Percentiles rank a stretch among this genome's conserved stretches.
phyloP scores from a whole-genome alignment of 2,888 invertebrate genomes.

The Agriotes lineatus region DNA sequence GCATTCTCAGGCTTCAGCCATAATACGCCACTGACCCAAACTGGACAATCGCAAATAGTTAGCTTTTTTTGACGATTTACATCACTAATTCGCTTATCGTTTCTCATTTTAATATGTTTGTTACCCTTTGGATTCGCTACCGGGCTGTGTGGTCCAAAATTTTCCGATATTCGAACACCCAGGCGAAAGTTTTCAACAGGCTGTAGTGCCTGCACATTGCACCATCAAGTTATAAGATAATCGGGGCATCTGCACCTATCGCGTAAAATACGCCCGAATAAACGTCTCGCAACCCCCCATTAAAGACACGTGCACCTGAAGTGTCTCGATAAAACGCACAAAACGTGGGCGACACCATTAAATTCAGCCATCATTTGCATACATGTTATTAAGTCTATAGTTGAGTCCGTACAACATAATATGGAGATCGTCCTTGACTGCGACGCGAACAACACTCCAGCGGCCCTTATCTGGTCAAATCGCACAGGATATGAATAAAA shows the following conservation, averaged over 20 bases:
- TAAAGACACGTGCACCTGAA: slow-evolving; percentile 32
- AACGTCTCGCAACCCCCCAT: slow-evolving; percentile 15
- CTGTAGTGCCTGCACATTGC: too few species aligned
- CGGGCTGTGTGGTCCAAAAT: not conserved
- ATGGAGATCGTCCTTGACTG: slow-evolving; percentile 45
- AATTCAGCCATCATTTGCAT: slow-evolving; percentile 45
- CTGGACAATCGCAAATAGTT: slow-evolving; percentile 8
- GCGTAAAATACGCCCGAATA: slow-evolving; percentile 25
- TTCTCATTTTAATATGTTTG: slow-evolving; percentile 9
- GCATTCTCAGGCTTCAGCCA: too few species aligned
- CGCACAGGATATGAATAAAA: slow-evolving; percentile 14
- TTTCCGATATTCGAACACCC: too few species aligned
- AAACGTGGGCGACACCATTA: slow-evolving; percentile 41
- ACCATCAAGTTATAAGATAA: too few species aligned
- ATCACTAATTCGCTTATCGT: not conserved
- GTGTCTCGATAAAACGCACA: slow-evolving; percentile 41
- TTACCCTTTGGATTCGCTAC: not conserved
- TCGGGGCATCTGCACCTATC: too few species aligned
- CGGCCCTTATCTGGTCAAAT: slow-evolving; percentile 43
- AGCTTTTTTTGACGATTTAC: not conserved
- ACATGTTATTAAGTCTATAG: slow-evolving; percentile 44
- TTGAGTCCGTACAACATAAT: slow-evolving; percentile 43
- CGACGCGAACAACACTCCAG: slow-evolving; percentile 34
- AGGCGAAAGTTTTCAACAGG: too few species aligned
- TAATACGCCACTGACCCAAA: too few species aligned